Evolutionary conservation across 1,140 invertebrate species (phyloP).

Genomic region (Ephestia elutella): DNA sequence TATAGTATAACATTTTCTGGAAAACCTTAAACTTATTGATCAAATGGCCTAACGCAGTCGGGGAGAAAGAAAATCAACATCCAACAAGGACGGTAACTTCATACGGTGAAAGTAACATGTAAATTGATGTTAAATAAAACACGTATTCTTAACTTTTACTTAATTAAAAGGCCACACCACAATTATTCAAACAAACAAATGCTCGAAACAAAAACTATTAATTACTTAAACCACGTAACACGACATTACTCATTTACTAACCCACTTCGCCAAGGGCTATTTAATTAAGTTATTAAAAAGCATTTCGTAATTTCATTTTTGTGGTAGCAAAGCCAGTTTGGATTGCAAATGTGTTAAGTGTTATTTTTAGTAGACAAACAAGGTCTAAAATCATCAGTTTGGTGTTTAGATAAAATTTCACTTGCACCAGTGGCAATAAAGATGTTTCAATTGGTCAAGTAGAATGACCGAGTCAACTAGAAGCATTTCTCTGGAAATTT

Average conservation of each 20-base stretch:
- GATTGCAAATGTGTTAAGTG: background rate
- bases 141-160: conserved; percentile 8
- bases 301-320: background rate
- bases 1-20: no score
- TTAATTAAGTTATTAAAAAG: conserved; percentile 4
- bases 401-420: background rate
- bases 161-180: conserved; percentile 2
- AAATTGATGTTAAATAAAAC: conserved; percentile 13
- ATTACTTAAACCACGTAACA: conserved; percentile 2
- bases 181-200: background rate
- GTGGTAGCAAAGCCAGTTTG: background rate
- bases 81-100: conserved; percentile 4
- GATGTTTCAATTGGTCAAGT: no score
- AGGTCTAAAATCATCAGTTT: background rate
- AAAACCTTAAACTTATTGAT: no score
- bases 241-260: background rate
- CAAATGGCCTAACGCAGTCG: background rate
- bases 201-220: conserved; percentile 3
- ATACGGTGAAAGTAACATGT: conserved; percentile 11
- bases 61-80: background rate
- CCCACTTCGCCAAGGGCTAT: conserved; percentile 2
- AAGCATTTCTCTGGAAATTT: no score
- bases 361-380: background rate
- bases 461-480: no score
- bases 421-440: background rate